Conservation (phyloP, 1,140 invertebrate genomes). For the Ruditapes philippinarum region DNA sequence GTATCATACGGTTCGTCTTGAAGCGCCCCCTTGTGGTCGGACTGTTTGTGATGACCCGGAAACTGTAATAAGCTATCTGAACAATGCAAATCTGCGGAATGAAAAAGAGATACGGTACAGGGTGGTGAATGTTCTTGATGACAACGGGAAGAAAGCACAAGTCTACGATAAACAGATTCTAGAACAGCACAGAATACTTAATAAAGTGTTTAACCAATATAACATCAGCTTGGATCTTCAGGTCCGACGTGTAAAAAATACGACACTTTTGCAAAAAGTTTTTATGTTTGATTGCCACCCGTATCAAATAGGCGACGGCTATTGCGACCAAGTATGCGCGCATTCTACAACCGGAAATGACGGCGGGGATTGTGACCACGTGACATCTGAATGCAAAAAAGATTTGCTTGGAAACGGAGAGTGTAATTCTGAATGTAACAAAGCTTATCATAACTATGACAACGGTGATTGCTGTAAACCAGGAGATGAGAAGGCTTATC, state of each 20-base stretch:
- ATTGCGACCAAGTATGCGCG: slow-evolving; percentile 76
- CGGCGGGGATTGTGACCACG: slow-evolving; percentile 79
- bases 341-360: slow-evolving; percentile 76
- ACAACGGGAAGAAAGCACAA: slow-evolving; percentile 74
- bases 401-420: slow-evolving; percentile 76
- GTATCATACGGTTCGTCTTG: slow-evolving; percentile 64
- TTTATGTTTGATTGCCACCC: slow-evolving; percentile 79
- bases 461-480: slow-evolving; percentile 81
- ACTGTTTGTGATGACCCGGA: slow-evolving; percentile 83
- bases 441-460: slow-evolving; percentile 78
- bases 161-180: slow-evolving; percentile 74
- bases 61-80: slow-evolving; percentile 74
- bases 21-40: slow-evolving; percentile 79
- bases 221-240: slow-evolving; percentile 79
- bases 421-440: slow-evolving; percentile 82
- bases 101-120: slow-evolving; percentile 73
- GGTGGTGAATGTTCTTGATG: slow-evolving; percentile 77
- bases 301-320: slow-evolving; percentile 73
- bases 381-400: slow-evolving; percentile 64
- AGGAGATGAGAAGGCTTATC: slow-evolving; percentile 48
- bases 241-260: slow-evolving; percentile 70
- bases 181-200: slow-evolving; percentile 74
- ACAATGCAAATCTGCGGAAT: slow-evolving; percentile 64
- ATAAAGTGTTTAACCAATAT: slow-evolving; percentile 79
- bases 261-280: slow-evolving; percentile 66